These are phyloP conservation scores for Morphnarchus princeps DNA, from an alignment of 2,113 vertebrate genomes.

Conservation along the genomic window DNA sequence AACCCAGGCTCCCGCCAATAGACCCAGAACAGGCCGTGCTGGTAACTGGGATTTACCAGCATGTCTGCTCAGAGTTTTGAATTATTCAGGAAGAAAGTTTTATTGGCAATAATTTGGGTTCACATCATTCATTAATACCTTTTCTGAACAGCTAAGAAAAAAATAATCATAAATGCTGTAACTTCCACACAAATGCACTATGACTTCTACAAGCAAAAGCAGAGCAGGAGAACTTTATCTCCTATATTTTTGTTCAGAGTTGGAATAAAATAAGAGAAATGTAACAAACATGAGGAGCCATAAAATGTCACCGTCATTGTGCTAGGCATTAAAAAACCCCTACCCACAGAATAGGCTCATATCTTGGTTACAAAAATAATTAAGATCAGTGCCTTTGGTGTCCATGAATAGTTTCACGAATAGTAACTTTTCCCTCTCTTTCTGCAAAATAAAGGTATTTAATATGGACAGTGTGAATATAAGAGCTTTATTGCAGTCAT, in stretches of 20 bases:
- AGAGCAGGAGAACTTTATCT: background rate
- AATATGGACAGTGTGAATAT: background rate
- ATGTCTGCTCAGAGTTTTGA: background rate
- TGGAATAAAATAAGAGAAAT: background rate
- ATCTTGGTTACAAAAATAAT: background rate
- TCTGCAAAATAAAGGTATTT: background rate
- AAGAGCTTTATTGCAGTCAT: background rate
- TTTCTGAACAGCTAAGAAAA: background rate
- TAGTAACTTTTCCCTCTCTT: background rate
- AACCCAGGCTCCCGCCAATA: background rate
- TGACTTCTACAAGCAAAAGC: background rate
- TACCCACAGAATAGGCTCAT: background rate
- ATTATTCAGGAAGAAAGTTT: background rate
- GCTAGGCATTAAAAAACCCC: background rate
- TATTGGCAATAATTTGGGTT: too few species aligned
- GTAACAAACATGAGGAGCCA: background rate
- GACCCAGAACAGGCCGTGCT: background rate
- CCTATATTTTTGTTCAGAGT: background rate
- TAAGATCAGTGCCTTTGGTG: background rate
- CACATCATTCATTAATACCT: background rate
- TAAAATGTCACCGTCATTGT: background rate
- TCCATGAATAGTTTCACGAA: background rate
- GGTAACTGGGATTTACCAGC: background rate
- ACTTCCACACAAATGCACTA: background rate
- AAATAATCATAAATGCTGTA: background rate